Percentiles rank a stretch among this genome's conserved stretches.
These are phyloP conservation scores for Dryococelus australis DNA, from an alignment of 2,888 invertebrate genomes.

Conservation along the genomic window DNA sequence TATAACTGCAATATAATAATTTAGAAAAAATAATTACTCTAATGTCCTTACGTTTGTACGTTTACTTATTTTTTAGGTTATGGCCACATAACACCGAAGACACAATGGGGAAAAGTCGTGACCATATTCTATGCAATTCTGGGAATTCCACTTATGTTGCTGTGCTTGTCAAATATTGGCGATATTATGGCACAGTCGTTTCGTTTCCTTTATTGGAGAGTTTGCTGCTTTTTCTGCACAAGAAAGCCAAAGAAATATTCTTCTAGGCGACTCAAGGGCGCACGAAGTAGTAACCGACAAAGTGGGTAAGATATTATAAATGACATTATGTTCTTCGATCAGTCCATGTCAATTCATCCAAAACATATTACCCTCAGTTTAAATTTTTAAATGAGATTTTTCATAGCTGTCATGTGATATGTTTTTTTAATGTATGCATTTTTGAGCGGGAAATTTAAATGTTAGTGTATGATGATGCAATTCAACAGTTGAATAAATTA, in stretches of 20 bases:
- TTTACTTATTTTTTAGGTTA: conserved; percentile 71
- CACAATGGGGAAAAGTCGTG: conserved; percentile 90
- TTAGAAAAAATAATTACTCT: too few relatives aligned
- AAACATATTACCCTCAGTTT: too few relatives aligned
- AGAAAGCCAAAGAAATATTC: conserved; percentile 66
- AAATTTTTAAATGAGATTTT: too few relatives aligned
- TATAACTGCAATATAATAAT: too few relatives aligned
- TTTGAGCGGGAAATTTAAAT: too few relatives aligned
- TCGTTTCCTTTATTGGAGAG: conserved; percentile 91
- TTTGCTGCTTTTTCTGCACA: conserved; percentile 90
- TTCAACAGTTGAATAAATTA: too few relatives aligned
- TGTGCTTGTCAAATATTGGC: conserved; percentile 93
- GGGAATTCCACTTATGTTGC: conserved; percentile 93
- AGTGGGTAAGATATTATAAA: conserved; percentile 32
- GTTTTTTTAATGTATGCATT: too few relatives aligned
- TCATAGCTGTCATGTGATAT: too few relatives aligned
- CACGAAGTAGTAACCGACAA: conserved; percentile 56
- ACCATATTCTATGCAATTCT: conserved; percentile 96
- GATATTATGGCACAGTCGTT: conserved; percentile 94
- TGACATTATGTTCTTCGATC: neutral
- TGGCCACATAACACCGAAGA: conserved; percentile 94
- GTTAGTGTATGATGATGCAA: too few relatives aligned
- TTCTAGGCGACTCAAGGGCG: conserved; percentile 54
- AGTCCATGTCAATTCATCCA: too few relatives aligned
- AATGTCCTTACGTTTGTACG: neutral